phyloP scores from a whole-genome alignment of 2,113 vertebrate genomes.

The Colaptes auratus region DNA sequence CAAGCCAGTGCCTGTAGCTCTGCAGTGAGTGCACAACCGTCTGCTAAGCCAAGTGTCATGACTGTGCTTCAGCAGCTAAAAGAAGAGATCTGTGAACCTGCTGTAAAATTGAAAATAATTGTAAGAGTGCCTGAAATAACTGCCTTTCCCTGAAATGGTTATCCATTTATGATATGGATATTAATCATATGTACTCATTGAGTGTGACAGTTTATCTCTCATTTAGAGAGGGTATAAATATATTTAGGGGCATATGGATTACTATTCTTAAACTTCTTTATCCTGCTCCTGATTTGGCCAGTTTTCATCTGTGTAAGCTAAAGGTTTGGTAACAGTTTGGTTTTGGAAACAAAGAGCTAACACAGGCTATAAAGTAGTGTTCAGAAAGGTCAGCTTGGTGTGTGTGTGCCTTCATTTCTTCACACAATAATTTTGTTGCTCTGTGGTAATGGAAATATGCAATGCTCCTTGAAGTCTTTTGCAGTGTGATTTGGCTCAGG shows the following conservation, averaged over 20 bases:
- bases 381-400: neutral
- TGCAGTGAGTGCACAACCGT: fast-evolving
- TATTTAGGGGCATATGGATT: neutral
- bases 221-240: neutral
- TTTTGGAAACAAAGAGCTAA: neutral
- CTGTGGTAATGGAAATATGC: fast-evolving
- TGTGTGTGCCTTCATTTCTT: neutral
- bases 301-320: neutral
- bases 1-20: neutral
- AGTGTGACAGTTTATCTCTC: neutral
- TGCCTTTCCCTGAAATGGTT: neutral
- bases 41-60: neutral
- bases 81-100: neutral
- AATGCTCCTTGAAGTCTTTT: neutral
- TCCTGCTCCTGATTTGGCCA: neutral
- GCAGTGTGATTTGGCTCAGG: neutral
- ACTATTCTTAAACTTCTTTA: neutral
- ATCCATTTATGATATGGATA: neutral
- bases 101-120: neutral
- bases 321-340: neutral
- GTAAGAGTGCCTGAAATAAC: neutral
- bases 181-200: neutral
- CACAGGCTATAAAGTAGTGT: neutral
- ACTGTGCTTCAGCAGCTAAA: neutral
- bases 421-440: neutral